phyloP scores from a whole-genome alignment of 2,797 vertebrate species.

The Crocidura indochinensis region DNA sequence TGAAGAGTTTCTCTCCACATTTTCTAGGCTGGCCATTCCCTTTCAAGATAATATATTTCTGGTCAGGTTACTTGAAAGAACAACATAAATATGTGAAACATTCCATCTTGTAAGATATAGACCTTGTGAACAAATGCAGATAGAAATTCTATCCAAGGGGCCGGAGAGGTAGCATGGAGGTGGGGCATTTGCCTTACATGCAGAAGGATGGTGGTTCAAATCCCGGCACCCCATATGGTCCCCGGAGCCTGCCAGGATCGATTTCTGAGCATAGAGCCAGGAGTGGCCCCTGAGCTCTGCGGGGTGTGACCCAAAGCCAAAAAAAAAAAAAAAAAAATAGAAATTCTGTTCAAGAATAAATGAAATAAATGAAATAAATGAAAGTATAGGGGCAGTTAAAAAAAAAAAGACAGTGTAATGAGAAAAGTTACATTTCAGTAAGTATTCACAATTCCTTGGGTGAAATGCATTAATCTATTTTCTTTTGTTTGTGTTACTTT shows the following conservation, averaged over 20 bases:
- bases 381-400: slow-evolving; percentile 8
- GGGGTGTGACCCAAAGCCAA: no score
- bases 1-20: background rate
- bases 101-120: slow-evolving; percentile 27
- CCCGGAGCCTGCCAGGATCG: no score
- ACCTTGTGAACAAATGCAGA: slow-evolving; percentile 26
- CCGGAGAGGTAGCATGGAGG: no score
- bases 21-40: background rate
- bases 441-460: slow-evolving; percentile 9
- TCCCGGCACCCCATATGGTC: no score
- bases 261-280: no score
- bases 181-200: no score
- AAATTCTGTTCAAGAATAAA: background rate
- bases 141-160: slow-evolving; percentile 38
- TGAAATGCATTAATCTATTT: slow-evolving; percentile 16
- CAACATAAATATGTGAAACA: slow-evolving; percentile 43
- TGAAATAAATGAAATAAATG: slow-evolving; percentile 40
- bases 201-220: no score
- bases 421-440: slow-evolving; percentile 15
- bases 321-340: background rate
- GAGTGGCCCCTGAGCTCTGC: no score
- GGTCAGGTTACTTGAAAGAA: slow-evolving; percentile 51
- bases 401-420: background rate
- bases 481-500: background rate
- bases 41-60: slow-evolving; percentile 31